These are phyloP conservation scores for Charadrius vociferus DNA, from an alignment of 2,113 vertebrate species.

Conservation along the genomic window DNA sequence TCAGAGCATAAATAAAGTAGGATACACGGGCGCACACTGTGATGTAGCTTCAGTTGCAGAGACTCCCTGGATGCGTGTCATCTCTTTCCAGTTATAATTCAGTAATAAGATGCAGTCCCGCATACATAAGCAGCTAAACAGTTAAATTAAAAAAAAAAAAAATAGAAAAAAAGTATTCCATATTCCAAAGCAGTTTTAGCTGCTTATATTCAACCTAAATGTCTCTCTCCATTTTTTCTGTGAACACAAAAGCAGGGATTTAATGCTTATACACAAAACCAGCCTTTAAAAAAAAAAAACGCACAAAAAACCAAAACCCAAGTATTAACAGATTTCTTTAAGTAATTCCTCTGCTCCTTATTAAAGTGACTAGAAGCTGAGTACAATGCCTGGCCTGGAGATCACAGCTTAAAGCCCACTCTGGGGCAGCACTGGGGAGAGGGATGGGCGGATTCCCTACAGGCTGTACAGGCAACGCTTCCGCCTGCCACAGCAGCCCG, in stretches of 20 bases:
- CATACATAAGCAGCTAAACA: neutral
- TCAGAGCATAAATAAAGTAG: neutral
- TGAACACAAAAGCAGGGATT: neutral
- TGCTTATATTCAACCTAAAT: neutral
- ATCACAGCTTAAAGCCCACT: neutral
- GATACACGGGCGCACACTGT: fast-evolving
- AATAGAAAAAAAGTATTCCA: neutral
- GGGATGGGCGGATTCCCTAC: neutral
- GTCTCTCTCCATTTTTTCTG: neutral
- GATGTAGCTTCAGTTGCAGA: neutral
- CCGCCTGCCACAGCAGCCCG: neutral
- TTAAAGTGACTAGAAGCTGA: neutral
- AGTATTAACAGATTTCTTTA: neutral
- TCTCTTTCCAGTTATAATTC: neutral
- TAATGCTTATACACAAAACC: neutral
- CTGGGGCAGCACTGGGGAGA: neutral
- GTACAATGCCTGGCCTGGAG: neutral
- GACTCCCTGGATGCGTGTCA: neutral
- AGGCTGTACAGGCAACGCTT: neutral
- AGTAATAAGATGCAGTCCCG: neutral
- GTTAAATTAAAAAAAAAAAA: neutral
- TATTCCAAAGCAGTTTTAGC: neutral
- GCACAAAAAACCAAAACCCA: fast-evolving
- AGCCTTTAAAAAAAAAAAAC: neutral
- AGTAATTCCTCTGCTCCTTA: neutral